Base-by-base conservation (phyloP, 2,797 vertebrate species). In the Clamator glandarius region DNA sequence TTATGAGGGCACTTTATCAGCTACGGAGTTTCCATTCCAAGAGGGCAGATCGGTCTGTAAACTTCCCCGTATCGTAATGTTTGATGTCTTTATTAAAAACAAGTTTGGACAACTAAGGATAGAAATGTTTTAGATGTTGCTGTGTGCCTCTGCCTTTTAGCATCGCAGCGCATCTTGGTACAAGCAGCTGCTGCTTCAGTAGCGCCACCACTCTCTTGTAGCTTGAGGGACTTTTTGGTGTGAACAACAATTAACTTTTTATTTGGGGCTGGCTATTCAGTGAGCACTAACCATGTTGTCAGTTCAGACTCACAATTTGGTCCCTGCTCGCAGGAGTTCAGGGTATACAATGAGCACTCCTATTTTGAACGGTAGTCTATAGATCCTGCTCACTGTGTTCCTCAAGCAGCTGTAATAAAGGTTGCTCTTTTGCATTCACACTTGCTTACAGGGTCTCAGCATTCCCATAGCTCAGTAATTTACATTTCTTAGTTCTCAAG, bases 1-100 rank as follows among this genome's bases (percentile, higher is more conserved):
- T 89, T 46, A 2, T 0, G 26, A 73, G 63, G 51, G 61, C 54
- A 67, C 70, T 74, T 59, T 13, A 73, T 42, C 78, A 88, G 62
- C 83, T 61, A 2, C 46, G 24, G 46, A n/a, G 8, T 31, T 80
- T 64, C 61, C 82, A 31, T 75, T 59, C 57, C 42, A 13, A 31
- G 63, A 31, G 66, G 41, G 67, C 73, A 62, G 35, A 62, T 74
- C 57, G 20, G 13, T 62, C 44, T 84, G 69, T 95, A 86, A 95
- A 50, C 5, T 55, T 87, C 42, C 29, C 57, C 6, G 2, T 72
- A 52, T 75, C 78, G 12, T 63, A 55, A 25, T 55, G 59, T 33
- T 85, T 86, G 83, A 7, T 78, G 24, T 88, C 76, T 61, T 85
- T 80, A 90, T 96, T 97, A 79, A 91, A 96, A n/a, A 55, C 36